Percentiles rank a stretch among this genome's conserved stretches.
phyloP scores from a whole-genome alignment of 2,113 vertebrate species.

The Pholis gunnellus region DNA sequence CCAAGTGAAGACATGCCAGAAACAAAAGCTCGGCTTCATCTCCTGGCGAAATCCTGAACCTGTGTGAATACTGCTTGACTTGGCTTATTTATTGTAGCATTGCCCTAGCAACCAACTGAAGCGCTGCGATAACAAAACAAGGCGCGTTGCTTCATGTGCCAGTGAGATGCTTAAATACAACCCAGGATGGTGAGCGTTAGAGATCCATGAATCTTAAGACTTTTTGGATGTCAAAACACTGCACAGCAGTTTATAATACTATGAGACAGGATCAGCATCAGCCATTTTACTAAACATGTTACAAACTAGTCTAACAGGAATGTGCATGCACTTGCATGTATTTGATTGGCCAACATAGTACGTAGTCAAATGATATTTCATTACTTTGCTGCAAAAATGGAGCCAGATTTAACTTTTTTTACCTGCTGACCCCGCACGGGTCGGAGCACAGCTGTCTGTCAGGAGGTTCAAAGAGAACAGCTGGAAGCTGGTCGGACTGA shows the following conservation, averaged over 20 bases:
- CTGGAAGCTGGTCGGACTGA: not conserved
- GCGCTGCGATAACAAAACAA: not conserved
- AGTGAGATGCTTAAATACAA: slow-evolving; percentile 2
- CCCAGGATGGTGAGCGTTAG: not conserved
- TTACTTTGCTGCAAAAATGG: not conserved
- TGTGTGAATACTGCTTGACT: not conserved
- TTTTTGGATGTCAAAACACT: slow-evolving; percentile 1
- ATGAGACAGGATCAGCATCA: not conserved
- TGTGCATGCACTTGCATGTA: not conserved
- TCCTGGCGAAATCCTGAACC: not conserved
- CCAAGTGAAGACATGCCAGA: not conserved
- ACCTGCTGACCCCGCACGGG: too few relatives aligned
- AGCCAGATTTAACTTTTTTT: not conserved
- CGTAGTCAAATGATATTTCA: not conserved
- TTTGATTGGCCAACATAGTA: not conserved
- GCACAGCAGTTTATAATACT: not conserved
- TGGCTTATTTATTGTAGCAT: not conserved
- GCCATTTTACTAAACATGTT: not conserved
- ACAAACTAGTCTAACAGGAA: not conserved
- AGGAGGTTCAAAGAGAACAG: not conserved
- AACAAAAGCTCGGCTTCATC: not conserved
- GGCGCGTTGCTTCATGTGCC: not conserved
- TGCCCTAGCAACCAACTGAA: not conserved
- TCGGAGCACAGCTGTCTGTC: not conserved
- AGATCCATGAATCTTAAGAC: not conserved